Evolutionary conservation across 2,888 invertebrate genomes (phyloP).

Genomic region (Drosophila lacicola): DNA sequence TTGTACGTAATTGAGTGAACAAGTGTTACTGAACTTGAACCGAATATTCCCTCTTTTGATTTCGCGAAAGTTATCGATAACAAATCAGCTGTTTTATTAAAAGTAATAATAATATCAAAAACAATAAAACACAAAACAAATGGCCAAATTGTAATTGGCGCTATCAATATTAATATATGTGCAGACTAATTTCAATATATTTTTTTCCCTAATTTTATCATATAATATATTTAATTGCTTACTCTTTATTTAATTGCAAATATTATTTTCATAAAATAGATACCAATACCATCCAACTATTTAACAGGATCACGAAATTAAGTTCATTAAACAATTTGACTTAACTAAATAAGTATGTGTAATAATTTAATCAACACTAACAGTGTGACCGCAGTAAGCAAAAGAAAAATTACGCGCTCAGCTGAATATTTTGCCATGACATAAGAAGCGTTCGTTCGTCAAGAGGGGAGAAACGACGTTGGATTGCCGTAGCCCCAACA

Average conservation of each 20-base stretch:
- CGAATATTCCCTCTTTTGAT: background rate
- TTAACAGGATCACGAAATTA: no score
- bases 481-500: constrained; percentile 55
- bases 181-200: background rate
- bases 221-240: background rate
- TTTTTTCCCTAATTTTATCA: background rate
- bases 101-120: background rate
- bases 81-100: constrained; percentile 19
- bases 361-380: constrained; percentile 30
- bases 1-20: constrained; percentile 20
- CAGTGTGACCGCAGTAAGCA: constrained; percentile 47
- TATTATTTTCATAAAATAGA: no score
- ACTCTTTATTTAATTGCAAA: no score
- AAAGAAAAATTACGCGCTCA: constrained; percentile 36
- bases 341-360: background rate
- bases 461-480: constrained; percentile 67
- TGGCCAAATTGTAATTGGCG: background rate
- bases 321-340: background rate
- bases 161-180: background rate
- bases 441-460: constrained; percentile 63
- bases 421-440: constrained; percentile 55
- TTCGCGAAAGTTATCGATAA: constrained; percentile 24
- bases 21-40: constrained; percentile 29
- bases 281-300: background rate
- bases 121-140: background rate